phyloP scores from a whole-genome alignment of 2,113 vertebrate genomes.

The Pelecanoides urinatrix region DNA sequence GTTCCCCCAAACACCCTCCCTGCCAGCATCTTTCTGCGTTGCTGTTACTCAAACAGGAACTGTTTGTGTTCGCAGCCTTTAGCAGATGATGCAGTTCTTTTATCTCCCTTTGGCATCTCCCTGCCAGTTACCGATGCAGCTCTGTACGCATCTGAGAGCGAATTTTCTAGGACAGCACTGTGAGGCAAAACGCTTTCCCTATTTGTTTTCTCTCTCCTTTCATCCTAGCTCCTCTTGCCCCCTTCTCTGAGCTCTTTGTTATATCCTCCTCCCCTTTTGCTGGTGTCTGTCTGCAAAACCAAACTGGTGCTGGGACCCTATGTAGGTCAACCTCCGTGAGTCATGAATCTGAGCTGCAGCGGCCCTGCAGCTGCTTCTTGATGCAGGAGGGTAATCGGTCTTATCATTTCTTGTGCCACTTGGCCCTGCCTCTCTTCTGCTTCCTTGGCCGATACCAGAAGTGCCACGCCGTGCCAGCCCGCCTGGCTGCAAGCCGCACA shows the following conservation, averaged over 20 bases:
- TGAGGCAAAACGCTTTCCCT: neutral
- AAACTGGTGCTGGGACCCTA: neutral
- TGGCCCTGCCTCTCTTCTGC: neutral
- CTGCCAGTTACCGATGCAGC: neutral
- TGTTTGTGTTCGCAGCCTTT: neutral
- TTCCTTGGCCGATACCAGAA: neutral
- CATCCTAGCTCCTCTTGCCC: neutral
- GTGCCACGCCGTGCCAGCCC: neutral
- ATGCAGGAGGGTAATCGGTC: rapidly evolving
- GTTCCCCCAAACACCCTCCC: constrained; percentile 11
- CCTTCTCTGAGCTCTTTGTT: neutral
- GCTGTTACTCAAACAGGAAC: constrained; percentile 42
- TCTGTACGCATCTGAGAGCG: neutral
- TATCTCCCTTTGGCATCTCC: constrained; percentile 36
- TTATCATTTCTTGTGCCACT: neutral
- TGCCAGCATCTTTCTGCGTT: neutral
- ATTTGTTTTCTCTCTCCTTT: neutral
- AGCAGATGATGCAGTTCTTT: neutral
- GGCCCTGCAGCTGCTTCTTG: neutral
- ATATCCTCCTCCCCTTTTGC: neutral
- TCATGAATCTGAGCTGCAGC: neutral
- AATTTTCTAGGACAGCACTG: constrained; percentile 6
- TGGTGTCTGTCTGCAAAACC: neutral
- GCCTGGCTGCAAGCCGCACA: neutral
- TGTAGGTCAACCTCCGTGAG: neutral